phyloP scores from a whole-genome alignment of 2,888 invertebrate species.

The Noctua janthina region DNA sequence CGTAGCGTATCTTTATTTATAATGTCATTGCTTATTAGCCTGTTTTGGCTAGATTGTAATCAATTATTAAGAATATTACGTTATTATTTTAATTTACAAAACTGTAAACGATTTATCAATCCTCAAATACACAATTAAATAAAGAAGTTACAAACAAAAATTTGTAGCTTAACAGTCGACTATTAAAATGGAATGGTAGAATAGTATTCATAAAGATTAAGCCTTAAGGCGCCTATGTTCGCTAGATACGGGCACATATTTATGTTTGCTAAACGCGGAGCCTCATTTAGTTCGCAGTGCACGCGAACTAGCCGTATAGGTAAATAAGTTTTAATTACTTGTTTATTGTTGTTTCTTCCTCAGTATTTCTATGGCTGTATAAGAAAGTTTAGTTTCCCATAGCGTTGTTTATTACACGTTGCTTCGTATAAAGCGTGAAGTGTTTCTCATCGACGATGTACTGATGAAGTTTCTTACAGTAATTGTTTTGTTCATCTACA shows the following conservation, averaged over 20 bases:
- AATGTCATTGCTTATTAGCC: too few species aligned
- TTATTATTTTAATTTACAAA: neutral
- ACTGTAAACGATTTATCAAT: conserved; percentile 14
- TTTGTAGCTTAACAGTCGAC: conserved; percentile 31
- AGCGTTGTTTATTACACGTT: conserved; percentile 55
- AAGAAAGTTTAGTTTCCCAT: conserved; percentile 57
- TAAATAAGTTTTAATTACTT: conserved; percentile 83
- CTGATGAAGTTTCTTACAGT: conserved; percentile 30
- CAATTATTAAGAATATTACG: too few species aligned
- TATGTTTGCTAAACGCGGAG: conserved; percentile 75
- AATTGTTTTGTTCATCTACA: conserved; percentile 18
- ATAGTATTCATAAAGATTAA: conserved; percentile 69
- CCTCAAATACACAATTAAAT: conserved; percentile 18
- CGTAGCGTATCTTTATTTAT: too few species aligned
- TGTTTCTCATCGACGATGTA: conserved; percentile 26
- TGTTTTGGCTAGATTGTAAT: too few species aligned
- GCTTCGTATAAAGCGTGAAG: conserved; percentile 22
- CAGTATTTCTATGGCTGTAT: conserved; percentile 69
- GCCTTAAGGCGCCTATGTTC: conserved; percentile 66
- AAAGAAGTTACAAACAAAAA: conserved; percentile 41
- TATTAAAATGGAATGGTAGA: conserved; percentile 62
- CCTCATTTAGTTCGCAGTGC: conserved; percentile 77
- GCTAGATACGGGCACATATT: conserved; percentile 73
- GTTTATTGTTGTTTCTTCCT: conserved; percentile 76
- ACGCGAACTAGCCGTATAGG: conserved; percentile 80